A percentile compares a stretch with the other conserved stretches of the same genome.
Conservation (phyloP, 53 echinoderm and acorn worm genomes). For the Antedon mediterranea region DNA sequence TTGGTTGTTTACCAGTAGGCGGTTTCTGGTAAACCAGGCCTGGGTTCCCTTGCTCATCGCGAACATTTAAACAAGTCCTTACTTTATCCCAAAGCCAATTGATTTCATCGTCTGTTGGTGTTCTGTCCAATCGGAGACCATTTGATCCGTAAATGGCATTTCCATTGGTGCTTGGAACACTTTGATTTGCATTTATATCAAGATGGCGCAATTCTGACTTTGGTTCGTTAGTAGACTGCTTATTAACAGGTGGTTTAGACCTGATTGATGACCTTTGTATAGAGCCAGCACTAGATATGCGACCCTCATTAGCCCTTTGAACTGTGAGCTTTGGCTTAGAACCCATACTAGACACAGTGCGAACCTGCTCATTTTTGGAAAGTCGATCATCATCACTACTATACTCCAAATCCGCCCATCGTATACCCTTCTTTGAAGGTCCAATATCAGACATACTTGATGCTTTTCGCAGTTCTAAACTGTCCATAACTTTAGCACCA, state of each 20-base stretch:
- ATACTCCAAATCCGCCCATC: slow-evolving; percentile 77
- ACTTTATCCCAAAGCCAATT: slow-evolving; percentile 99
- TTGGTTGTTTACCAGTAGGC: slow-evolving; percentile 16
- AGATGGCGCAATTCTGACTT: not conserved
- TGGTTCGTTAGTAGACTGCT: not conserved
- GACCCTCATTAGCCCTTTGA: not conserved
- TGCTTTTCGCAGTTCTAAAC: slow-evolving; percentile 61
- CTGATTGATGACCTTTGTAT: slow-evolving; percentile 11
- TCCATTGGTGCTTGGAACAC: not conserved
- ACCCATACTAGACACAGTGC: no score
- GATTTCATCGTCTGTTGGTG: slow-evolving; percentile 95
- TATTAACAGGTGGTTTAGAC: not conserved
- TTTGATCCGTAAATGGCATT: slow-evolving; percentile 18
- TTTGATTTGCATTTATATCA: not conserved
- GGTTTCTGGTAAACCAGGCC: not conserved
- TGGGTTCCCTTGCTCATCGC: slow-evolving; percentile 19
- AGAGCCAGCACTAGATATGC: slow-evolving; percentile 1
- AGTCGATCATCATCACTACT: slow-evolving; percentile 27
- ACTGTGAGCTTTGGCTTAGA: not conserved
- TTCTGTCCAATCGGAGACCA: slow-evolving; percentile 73
- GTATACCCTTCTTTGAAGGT: slow-evolving; percentile 49
- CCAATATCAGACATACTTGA: slow-evolving; percentile 19
- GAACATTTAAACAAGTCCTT: slow-evolving; percentile 69
- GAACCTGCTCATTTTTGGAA: not conserved
- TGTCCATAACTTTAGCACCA: slow-evolving; percentile 55